Base-by-base conservation (phyloP, 2,113 vertebrate genomes). In the Euleptes europaea region DNA sequence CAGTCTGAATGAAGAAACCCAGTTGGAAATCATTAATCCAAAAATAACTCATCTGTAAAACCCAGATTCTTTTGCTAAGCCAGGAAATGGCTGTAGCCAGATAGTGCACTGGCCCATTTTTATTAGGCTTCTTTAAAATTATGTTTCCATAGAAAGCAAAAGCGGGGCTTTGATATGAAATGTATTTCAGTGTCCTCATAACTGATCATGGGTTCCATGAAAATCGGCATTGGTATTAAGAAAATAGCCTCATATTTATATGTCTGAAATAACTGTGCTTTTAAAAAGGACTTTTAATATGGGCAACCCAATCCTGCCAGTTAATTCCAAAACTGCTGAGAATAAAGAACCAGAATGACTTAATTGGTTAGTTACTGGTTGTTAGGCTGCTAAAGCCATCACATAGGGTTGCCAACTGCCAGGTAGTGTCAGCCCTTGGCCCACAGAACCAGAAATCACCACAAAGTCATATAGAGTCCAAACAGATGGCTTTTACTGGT, bases 31-130 rank as follows among this genome's bases (percentile, higher is more conserved):
- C 83, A 78, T 84, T 84, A 84, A 84, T 78, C 74, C 74, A 54
- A 42, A 78, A 84, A 51, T 63, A 70, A 44, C 73, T 78, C 83
- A 70, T 12, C 83, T 84, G 74, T 76, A 78, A 84, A 84, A 77
- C 33, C 63, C 33, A 77, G 83, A 78, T 84, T 87, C 84, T 69
- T 78, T 54, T 3, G 28, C 12, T 83, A 54, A 2, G 83, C 63
- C 51, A 78, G 70, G 73, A 72, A 72, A 5, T 47, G 78, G 75
- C 23, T 38, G 28, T 80, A 82, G 28, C 3, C 12, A 83, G 1
- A 9, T 13, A 51, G 72, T 0, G 0, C 4, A 81, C 77, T 75
- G 71, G 44, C 38, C n/a, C 72, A 75, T 65, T 66, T 7, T 17
- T 13, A 78, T 33, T 14, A 71, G 1, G 2, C 51, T 0, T 44